Percentiles rank a stretch among this genome's conserved stretches.
These are phyloP conservation scores for Papilio aristodemus DNA, from an alignment of 1,140 invertebrate genomes.

Conservation along the genomic window DNA sequence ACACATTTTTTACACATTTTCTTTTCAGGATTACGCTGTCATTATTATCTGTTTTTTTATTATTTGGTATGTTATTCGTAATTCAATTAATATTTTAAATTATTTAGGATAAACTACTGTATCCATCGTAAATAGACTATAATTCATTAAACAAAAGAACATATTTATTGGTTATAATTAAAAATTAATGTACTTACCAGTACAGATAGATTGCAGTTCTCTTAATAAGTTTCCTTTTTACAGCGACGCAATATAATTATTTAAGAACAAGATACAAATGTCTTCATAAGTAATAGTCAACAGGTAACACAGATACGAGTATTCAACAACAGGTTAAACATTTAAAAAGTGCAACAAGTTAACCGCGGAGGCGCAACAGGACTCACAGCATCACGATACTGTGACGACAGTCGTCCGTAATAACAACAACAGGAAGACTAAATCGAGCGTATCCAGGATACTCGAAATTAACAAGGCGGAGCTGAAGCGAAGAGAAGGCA, in stretches of 20 bases:
- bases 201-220: constrained; percentile 41
- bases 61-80: too few species aligned
- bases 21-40: not conserved
- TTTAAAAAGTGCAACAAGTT: constrained; percentile 73
- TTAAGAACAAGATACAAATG: constrained; percentile 56
- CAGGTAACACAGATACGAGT: constrained; percentile 77
- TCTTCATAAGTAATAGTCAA: constrained; percentile 74
- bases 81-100: too few species aligned
- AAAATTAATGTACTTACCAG: constrained; percentile 52
- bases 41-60: too few species aligned
- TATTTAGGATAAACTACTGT: not conserved
- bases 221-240: constrained; percentile 51
- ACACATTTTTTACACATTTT: too few species aligned
- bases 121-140: not conserved
- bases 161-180: not conserved
- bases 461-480: constrained; percentile 52
- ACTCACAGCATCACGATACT: constrained; percentile 51
- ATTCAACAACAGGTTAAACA: constrained; percentile 73
- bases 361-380: constrained; percentile 45
- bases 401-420: constrained; percentile 61
- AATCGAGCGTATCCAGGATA: constrained; percentile 58
- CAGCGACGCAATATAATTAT: constrained; percentile 62
- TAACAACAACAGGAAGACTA: constrained; percentile 68
- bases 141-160: too few species aligned
- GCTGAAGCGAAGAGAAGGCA: constrained; percentile 64